Conservation (phyloP, 2,113 vertebrate species). For the Pipra filicauda region DNA sequence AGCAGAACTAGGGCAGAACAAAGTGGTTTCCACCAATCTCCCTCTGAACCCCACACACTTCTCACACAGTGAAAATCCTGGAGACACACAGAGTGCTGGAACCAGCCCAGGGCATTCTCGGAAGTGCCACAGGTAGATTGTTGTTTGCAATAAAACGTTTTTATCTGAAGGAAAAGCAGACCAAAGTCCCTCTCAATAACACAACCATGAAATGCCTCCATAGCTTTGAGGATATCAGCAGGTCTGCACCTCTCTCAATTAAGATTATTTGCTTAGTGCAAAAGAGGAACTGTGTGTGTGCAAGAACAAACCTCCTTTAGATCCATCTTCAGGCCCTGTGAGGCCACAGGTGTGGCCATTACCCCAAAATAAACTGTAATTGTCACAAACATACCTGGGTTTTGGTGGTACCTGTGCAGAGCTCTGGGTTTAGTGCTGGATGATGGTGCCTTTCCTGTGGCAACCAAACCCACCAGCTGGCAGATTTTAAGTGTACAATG, state of each 20-base stretch:
- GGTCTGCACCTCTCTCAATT: fast-evolving
- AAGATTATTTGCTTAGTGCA: too few relatives aligned
- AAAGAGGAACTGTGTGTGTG: background rate
- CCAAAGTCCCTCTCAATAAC: background rate
- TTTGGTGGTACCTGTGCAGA: background rate
- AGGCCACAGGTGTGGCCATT: background rate
- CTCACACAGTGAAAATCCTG: fast-evolving
- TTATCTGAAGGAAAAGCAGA: background rate
- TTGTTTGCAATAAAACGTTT: background rate
- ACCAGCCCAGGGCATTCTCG: background rate
- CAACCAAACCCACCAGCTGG: background rate
- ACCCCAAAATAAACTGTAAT: fast-evolving
- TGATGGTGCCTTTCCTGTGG: background rate
- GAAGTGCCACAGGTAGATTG: background rate
- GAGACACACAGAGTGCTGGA: fast-evolving
- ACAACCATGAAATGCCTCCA: fast-evolving
- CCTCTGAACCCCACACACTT: fast-evolving
- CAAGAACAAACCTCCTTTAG: background rate
- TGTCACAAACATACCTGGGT: fast-evolving
- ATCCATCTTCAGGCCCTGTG: fast-evolving
- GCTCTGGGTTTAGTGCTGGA: background rate
- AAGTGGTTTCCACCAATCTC: fast-evolving
- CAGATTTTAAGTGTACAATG: too few relatives aligned
- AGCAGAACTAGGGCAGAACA: background rate
- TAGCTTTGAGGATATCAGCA: fast-evolving